These are phyloP conservation scores for Ambastaia sidthimunki DNA, from an alignment of 2,797 vertebrate genomes.

Conservation along the genomic window DNA sequence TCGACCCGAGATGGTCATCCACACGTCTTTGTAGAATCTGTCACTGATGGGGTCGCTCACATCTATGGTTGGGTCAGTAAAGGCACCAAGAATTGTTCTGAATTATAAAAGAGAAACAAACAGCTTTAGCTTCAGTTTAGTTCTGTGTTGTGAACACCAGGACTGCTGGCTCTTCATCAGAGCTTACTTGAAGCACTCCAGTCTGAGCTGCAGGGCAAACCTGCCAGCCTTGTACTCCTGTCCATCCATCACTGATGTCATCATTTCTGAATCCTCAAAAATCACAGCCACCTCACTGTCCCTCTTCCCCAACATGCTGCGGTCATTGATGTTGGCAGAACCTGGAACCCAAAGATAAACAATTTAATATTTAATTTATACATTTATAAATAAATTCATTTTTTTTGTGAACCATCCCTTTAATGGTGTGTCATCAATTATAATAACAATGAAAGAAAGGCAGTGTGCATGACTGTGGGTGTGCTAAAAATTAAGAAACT, in stretches of 20 bases:
- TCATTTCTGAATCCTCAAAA: slow-evolving; percentile 85
- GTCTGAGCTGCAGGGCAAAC: slow-evolving; percentile 86
- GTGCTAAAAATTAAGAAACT: background rate
- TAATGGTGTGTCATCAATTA: background rate
- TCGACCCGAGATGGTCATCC: slow-evolving; percentile 91
- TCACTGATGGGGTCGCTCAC: slow-evolving; percentile 92
- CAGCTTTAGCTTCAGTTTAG: slow-evolving; percentile 3
- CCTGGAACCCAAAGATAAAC: slow-evolving; percentile 71
- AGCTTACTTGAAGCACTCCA: slow-evolving; percentile 91
- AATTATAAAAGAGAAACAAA: slow-evolving; percentile 21
- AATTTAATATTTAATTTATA: background rate
- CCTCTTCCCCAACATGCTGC: slow-evolving; percentile 96
- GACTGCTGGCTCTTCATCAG: background rate
- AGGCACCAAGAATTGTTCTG: slow-evolving; percentile 90
- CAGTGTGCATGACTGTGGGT: background rate
- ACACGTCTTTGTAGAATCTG: slow-evolving; percentile 96
- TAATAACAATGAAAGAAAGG: background rate
- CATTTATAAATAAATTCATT: background rate
- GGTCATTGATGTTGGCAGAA: slow-evolving; percentile 97
- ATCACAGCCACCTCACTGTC: slow-evolving; percentile 96
- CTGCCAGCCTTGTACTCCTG: slow-evolving; percentile 83
- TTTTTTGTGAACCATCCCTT: background rate
- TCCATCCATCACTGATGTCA: slow-evolving; percentile 88
- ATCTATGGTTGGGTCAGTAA: slow-evolving; percentile 81
- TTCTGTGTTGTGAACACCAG: background rate